Percentiles rank a stretch among this genome's conserved stretches.
Evolutionary conservation across 2,113 vertebrate genomes (phyloP).

Genomic region (Chaetura pelagica): DNA sequence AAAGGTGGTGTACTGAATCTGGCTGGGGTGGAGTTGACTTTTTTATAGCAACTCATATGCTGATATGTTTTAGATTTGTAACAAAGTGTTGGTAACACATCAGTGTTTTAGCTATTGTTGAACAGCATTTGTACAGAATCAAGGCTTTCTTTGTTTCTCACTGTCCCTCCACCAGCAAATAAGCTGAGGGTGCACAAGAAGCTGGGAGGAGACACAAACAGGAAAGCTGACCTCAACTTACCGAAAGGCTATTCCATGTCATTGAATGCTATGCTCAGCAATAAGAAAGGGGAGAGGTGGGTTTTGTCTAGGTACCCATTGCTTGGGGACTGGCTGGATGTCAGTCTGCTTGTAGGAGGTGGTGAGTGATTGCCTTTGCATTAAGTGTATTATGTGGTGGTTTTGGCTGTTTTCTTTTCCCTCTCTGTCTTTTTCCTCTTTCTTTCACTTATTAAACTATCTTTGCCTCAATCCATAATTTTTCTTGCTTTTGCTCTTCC

Average conservation of each 20-base stretch:
- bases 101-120: background rate
- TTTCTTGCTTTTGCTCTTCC: background rate
- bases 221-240: background rate
- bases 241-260: background rate
- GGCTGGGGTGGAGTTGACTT: background rate
- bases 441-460: background rate
- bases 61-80: background rate
- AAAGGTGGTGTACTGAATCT: fast-evolving
- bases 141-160: background rate
- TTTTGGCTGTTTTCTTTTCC: background rate
- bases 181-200: background rate
- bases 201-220: background rate
- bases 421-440: background rate
- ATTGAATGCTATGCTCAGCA: background rate
- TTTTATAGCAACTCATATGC: background rate
- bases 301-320: background rate
- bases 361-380: background rate
- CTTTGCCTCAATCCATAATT: background rate
- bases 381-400: fast-evolving
- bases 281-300: background rate
- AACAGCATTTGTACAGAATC: background rate
- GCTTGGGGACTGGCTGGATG: background rate
- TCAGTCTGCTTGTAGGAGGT: background rate
- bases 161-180: background rate
- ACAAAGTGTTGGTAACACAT: background rate